Evolutionary conservation across 2,888 invertebrate genomes (phyloP), one percentile per base, ranked within the genome.

Genomic region (Andrena dorsata): DNA sequence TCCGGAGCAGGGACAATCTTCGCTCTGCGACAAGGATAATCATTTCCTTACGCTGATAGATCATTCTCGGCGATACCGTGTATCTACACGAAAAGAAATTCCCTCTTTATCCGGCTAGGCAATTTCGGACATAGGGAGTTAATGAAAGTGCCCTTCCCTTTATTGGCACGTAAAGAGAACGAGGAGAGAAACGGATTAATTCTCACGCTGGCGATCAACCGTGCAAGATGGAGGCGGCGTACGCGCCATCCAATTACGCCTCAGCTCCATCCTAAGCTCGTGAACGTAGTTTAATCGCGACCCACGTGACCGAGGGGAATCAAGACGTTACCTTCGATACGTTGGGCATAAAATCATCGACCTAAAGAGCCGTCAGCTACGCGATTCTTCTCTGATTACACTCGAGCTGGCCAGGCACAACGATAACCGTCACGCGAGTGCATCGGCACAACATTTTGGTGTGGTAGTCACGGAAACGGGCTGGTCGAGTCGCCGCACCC

Each of bases 211-310:
- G 53, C 35, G 20, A 58, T 84, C 61, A 47, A n/a, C 28, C 56
- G 65, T 58, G 23, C 41, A 56, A 69, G 72, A 65, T 64, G 73
- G 74, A 80, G 73, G 73, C 75, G 66, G 82, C 16, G 41, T 83
- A 83, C 71, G 76, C 83, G 76, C 73, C 79, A 65, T 87, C 85
- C 87, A 87, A 85, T 87, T 87, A 87, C 61, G 70, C 23, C 20
- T 32, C n/a, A 32, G 76, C 66, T 80, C 72, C 64, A 71, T 83
- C 66, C 74, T 58, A 71, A 75, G 69, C 70, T 72, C 58, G 79
- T 82, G 76, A 86, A 63, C 82, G 76, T 79, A 80, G 74, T 84
- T 86, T 83, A 83, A 87, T 87, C 87, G 87, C 66, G 63, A 65
- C 70, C 85, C 85, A 87, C 85, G 79, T 87, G 87, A 85, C 81